A percentile compares a stretch with the other conserved stretches of the same genome.
These are phyloP conservation scores for Microhierax caerulescens DNA, from an alignment of 2,797 vertebrate species.

Conservation along the genomic window DNA sequence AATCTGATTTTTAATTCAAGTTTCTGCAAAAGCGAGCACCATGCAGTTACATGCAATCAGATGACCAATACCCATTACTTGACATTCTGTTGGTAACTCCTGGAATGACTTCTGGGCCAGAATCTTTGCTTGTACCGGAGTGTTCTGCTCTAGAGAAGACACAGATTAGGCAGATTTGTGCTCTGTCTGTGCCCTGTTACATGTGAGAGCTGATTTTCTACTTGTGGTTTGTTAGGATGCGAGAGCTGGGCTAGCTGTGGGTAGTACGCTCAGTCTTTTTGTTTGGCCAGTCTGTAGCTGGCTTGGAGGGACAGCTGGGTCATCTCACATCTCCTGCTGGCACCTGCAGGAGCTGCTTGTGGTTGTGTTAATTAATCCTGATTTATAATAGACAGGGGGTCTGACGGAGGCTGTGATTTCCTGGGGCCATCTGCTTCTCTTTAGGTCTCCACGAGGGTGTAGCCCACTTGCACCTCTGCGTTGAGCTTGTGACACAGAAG, in stretches of 20 bases:
- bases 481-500: background rate
- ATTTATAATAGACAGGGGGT: background rate
- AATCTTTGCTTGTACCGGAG: background rate
- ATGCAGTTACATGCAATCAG: background rate
- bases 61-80: background rate
- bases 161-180: background rate
- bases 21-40: background rate
- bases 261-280: background rate
- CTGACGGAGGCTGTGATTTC: background rate
- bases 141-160: background rate
- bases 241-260: background rate
- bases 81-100: background rate
- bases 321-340: background rate
- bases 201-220: background rate
- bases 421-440: background rate
- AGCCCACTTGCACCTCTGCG: background rate
- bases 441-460: fast-evolving
- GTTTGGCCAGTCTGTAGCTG: background rate
- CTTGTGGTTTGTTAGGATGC: background rate
- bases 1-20: background rate
- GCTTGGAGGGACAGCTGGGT: background rate
- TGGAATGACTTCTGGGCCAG: background rate
- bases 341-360: background rate
- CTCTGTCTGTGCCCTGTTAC: background rate
- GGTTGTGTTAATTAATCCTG: background rate